Evolutionary conservation across 2,797 vertebrate species (phyloP), one percentile per base, ranked within the genome.

Genomic region (Apogon hyalosoma): DNA sequence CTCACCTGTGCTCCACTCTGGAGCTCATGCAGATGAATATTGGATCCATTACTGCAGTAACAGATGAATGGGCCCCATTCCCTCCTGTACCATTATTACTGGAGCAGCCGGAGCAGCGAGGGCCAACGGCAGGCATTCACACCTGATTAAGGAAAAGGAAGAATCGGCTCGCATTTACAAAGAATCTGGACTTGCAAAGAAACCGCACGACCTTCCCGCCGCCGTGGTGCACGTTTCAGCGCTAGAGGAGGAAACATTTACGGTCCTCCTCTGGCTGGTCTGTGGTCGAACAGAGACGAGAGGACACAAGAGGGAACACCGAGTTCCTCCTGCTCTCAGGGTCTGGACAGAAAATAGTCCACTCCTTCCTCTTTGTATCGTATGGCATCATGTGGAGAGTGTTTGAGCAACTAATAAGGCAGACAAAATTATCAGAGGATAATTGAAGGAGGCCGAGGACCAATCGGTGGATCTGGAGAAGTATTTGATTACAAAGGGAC

Each of bases 221-320:
- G 24, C 24, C 6, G 24, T 28, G 24, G 24, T 28, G 24, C 24
- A 28, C 5, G 55, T 82, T 60, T 83, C 73, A 71, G 65, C 60
- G 63, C 65, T 74, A 60, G 80, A 87, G 73, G 84, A 88, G 78
- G 73, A 85, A 82, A 85, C 24, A 28, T 24, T 24, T 28, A 4
- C 24, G 24, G 24, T 28, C 24, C 24, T 28, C 6, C 24, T 28
- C 24, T 28, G 3, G 24, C 24, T 28, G 24, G 24, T 28, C 24
- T 28, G 24, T 28, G 24, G 79, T 82, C 77, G 69, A 87, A 79
- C 62, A 49, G 73, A 80, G 76, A 64, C 3, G 53, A 79, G 73
- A 83, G 64, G 79, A 78, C 77, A 87, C 63, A 39, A 79, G 77
- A 80, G 82, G 83, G 87, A 90, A 91, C 88, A 82, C 62, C 50